A percentile compares a stretch with the other conserved stretches of the same genome.
Conservation (phyloP, 2,113 vertebrate species). For the Caranx melampygus region DNA sequence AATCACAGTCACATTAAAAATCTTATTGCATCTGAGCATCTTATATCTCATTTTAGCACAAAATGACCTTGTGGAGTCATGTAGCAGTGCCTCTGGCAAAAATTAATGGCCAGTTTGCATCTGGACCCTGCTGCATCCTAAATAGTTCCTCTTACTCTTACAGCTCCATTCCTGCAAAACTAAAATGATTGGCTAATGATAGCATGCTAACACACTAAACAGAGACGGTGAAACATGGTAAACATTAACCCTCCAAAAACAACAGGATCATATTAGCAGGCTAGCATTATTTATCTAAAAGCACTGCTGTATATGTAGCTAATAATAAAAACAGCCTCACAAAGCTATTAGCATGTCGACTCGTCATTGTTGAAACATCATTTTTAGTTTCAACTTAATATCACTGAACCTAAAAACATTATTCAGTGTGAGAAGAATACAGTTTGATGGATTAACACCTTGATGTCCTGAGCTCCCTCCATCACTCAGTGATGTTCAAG, state of each 20-base stretch:
- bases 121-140: not conserved
- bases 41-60: no score
- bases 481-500: conserved; percentile 30
- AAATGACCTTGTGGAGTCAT: not conserved
- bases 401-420: not conserved
- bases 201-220: not conserved
- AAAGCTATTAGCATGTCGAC: not conserved
- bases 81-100: not conserved
- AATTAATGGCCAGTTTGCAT: not conserved
- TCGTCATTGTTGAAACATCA: not conserved
- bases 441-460: not conserved
- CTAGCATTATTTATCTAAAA: not conserved
- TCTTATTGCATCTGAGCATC: no score
- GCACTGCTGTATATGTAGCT: no score
- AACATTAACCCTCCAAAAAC: no score
- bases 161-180: not conserved
- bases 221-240: not conserved
- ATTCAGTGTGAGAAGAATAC: not conserved
- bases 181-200: not conserved
- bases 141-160: not conserved
- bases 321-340: not conserved
- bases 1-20: no score
- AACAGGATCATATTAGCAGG: not conserved
- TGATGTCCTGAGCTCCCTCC: conserved; percentile 17
- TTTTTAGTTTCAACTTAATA: not conserved